Conservation (phyloP, 2,888 invertebrate species). For the Parochlus steinenii region DNA sequence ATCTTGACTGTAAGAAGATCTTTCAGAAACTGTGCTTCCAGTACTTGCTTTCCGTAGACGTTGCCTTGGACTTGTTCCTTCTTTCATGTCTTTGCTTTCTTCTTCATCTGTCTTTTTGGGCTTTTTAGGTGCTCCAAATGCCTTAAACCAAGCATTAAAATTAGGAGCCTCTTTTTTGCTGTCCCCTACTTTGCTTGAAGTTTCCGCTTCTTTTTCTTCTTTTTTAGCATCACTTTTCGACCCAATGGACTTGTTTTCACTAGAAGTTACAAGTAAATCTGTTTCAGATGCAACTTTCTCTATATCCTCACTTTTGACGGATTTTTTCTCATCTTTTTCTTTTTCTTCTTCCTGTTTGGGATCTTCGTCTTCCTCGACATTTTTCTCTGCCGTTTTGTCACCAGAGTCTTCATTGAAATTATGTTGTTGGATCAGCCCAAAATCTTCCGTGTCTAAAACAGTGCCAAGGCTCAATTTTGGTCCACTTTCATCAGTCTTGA, state of each 20-base stretch:
- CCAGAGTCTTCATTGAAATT: slow-evolving; percentile 31
- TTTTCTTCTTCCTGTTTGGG: slow-evolving; percentile 18
- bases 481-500: slow-evolving; percentile 47
- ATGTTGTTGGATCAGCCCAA: no score
- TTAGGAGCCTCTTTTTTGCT: slow-evolving; percentile 73
- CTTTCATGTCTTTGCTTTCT: no score
- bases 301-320: slow-evolving; percentile 14
- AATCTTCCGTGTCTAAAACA: slow-evolving; percentile 52
- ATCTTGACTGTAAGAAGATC: slow-evolving; percentile 63
- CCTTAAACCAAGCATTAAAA: slow-evolving; percentile 82
- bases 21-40: slow-evolving; percentile 62
- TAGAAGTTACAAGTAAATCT: slow-evolving; percentile 21
- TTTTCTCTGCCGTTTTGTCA: slow-evolving; percentile 19
- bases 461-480: slow-evolving; percentile 74
- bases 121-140: slow-evolving; percentile 73
- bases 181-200: no score
- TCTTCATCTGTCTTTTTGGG: slow-evolving; percentile 41
- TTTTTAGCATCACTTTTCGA: slow-evolving; percentile 16
- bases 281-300: slow-evolving; percentile 20
- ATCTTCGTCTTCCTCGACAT: slow-evolving; percentile 17
- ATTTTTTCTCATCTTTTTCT: slow-evolving; percentile 19
- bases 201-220: slow-evolving; percentile 18
- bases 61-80: slow-evolving; percentile 22
- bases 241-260: slow-evolving; percentile 19
- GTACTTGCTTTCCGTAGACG: slow-evolving; percentile 58